Percentiles rank a stretch among this genome's conserved stretches.
Conservation (phyloP, 2,888 invertebrate species). For the Heteromyza rotundicornis region DNA sequence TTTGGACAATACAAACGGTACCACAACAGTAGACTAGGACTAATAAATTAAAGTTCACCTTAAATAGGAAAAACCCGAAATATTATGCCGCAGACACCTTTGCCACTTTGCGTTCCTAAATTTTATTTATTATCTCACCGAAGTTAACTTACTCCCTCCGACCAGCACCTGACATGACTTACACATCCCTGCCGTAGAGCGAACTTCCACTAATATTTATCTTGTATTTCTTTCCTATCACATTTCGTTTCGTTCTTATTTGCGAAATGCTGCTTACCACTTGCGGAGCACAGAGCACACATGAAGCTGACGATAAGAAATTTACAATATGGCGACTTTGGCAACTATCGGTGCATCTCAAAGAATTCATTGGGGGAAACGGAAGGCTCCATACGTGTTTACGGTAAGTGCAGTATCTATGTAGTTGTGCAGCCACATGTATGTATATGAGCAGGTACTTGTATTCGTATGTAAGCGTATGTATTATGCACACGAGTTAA, state of each 20-base stretch:
- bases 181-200: no score
- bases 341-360: slow-evolving; percentile 90
- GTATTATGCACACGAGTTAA: slow-evolving; percentile 31
- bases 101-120: no score
- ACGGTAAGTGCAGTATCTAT: slow-evolving; percentile 71
- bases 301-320: slow-evolving; percentile 88
- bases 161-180: no score
- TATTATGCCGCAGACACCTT: no score
- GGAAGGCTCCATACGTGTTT: slow-evolving; percentile 88
- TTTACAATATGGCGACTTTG: slow-evolving; percentile 83
- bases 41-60: no score
- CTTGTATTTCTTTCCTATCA: background rate
- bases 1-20: no score
- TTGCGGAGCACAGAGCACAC: slow-evolving; percentile 68
- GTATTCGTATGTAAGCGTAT: slow-evolving; percentile 11
- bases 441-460: background rate
- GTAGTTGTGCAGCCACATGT: background rate
- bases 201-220: background rate
- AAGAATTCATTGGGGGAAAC: slow-evolving; percentile 94
- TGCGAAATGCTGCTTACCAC: background rate
- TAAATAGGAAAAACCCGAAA: no score
- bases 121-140: no score
- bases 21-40: no score
- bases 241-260: background rate
- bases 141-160: no score